Base-by-base conservation (phyloP, 2,888 invertebrate genomes). In the Bugulina stolonifera region DNA sequence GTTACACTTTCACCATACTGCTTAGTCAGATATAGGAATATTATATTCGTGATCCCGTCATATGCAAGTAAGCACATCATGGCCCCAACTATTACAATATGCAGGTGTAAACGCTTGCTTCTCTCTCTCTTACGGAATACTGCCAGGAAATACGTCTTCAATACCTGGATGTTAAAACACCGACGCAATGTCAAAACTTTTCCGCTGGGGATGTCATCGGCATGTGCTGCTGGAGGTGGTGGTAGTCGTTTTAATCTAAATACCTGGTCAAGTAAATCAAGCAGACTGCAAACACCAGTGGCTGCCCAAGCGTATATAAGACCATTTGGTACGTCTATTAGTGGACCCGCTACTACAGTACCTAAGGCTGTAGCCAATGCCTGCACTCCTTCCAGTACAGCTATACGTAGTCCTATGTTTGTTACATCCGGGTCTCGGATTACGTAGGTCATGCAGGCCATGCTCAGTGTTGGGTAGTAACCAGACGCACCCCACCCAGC, bases 1-100 rank as follows among this genome's bases (percentile, higher is more conserved):
- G 70, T 54, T 2, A n/a, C 10, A 54, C 29, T 29, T 18, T 54
- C 3, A 3, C 70, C 70, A 52, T 54, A 54, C 52, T 54, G 25
- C 70, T 70, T 70, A 10, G 70, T 70, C 5, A 70, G 52, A 29
- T 70, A 70, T 3, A 70, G 70, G 52, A 54, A 70, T 54, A 70
- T 43, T 2, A 70, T 29, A 5, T 32, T 32, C 2, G 52, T 27
- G 3, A 70, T 10, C 2, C 70, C 70, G 32, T 22, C 35, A 5
- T n/a, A 23, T 2, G 52, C 22, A 2, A 43, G 54, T 5, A 25
- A 70, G 29, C 25, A 14, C 23, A 70, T 43, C 43, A 70, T 54
- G 3, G 54, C 23, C 5, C 52, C 32, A 14, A 23, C 32, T 3
- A 70, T 5, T 3, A 54, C 43, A 2, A 70, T 29, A 23, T 70